Evolutionary conservation across 92 coral and sea anemone species (phyloP).

Genomic region (Palythoa heliodiscus): DNA sequence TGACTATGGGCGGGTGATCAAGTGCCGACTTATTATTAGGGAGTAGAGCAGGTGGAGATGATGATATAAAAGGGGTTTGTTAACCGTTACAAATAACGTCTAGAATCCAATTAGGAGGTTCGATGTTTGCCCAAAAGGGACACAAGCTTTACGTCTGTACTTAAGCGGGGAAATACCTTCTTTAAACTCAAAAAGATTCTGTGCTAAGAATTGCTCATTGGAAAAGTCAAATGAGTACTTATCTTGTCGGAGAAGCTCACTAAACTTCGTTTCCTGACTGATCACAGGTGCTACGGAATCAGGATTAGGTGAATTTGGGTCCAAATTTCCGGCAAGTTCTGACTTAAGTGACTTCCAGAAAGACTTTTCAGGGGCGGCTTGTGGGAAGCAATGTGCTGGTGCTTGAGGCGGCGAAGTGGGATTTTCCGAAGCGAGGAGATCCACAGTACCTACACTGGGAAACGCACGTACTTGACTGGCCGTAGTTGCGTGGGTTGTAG

Average conservation of each 20-base stretch:
- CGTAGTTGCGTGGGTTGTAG: constrained; percentile 4
- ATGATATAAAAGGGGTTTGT: constrained; percentile 20
- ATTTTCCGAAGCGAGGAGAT: constrained; percentile 1
- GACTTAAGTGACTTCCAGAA: not conserved
- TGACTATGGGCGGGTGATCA: not conserved
- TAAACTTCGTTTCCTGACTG: not conserved
- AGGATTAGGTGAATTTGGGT: not conserved
- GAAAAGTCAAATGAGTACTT: constrained; percentile 1
- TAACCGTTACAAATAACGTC: constrained; percentile 25
- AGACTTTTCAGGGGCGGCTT: constrained; percentile 3
- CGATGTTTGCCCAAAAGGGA: constrained; percentile 32
- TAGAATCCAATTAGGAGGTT: not conserved
- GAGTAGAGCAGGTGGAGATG: constrained; percentile 15
- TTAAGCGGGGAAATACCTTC: constrained; percentile 19
- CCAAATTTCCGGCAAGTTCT: not conserved
- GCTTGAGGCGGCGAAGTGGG: not conserved
- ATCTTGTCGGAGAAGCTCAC: not conserved
- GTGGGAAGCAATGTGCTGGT: constrained; percentile 8
- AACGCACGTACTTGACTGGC: not conserved
- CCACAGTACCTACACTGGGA: not conserved
- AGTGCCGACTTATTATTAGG: not conserved
- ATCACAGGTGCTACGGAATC: not conserved
- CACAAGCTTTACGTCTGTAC: constrained; percentile 16
- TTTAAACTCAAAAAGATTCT: constrained; percentile 1
- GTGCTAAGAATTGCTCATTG: not conserved